phyloP scores from a whole-genome alignment of 30 jellyfish, hydroid and myxozoan species.

The Turritopsis rubra region DNA sequence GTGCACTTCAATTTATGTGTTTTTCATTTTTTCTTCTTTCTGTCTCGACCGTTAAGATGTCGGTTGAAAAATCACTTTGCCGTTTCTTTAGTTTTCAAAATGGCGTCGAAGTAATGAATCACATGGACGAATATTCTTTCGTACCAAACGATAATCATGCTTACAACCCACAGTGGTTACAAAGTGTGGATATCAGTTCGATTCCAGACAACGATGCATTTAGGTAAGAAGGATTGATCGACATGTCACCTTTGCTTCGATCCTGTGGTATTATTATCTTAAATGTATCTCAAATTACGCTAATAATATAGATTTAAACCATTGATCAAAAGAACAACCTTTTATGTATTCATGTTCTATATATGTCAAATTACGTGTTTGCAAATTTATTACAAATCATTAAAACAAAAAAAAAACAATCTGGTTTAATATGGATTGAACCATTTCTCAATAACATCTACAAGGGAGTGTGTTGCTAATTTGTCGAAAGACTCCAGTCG shows the following conservation, averaged over 20 bases:
- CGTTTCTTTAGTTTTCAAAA: background rate
- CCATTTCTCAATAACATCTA: too few species aligned
- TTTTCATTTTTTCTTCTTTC: background rate
- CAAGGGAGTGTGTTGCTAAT: background rate
- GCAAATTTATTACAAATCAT: too few species aligned
- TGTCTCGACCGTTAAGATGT: background rate
- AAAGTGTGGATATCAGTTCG: background rate
- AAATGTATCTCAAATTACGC: too few species aligned
- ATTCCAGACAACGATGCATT: background rate
- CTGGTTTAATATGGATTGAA: too few species aligned
- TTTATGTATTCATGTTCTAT: too few species aligned
- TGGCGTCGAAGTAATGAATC: background rate
- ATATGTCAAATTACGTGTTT: too few species aligned
- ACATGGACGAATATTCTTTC: background rate
- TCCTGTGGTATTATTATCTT: too few species aligned
- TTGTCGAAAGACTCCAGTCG: background rate
- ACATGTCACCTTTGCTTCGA: too few species aligned
- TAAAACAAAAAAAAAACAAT: too few species aligned
- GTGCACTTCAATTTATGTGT: background rate
- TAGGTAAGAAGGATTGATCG: background rate
- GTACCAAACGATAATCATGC: conserved; percentile 16
- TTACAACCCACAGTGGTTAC: conserved; percentile 17
- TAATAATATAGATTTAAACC: background rate
- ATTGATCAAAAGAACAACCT: background rate
- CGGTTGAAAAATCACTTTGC: background rate